These are phyloP conservation scores for Ophonus ardosiacus DNA, from an alignment of 2,888 invertebrate genomes.

Conservation along the genomic window DNA sequence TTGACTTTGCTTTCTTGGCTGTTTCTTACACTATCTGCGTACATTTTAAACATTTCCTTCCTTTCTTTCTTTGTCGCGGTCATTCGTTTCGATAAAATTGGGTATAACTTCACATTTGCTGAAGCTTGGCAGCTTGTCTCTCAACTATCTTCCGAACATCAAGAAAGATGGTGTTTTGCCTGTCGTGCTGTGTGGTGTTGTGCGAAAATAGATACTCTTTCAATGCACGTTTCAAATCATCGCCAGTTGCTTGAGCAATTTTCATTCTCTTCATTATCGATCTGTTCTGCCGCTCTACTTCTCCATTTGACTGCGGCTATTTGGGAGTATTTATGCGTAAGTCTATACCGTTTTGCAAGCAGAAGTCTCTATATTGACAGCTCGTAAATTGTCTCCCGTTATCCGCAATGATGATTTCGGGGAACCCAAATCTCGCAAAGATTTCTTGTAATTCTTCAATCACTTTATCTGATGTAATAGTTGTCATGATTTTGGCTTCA, in stretches of 20 bases:
- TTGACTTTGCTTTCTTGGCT: too few species aligned
- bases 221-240: too few species aligned
- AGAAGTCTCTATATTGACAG: not conserved
- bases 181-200: too few species aligned
- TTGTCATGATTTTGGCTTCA: conserved; percentile 48
- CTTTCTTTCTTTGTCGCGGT: too few species aligned
- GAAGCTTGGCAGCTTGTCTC: too few species aligned
- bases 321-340: not conserved
- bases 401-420: not conserved
- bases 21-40: too few species aligned
- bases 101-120: too few species aligned
- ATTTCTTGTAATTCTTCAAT: conserved; percentile 40
- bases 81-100: too few species aligned
- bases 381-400: conserved; percentile 14
- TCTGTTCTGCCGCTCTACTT: not conserved
- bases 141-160: too few species aligned
- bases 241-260: not conserved
- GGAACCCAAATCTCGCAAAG: conserved; percentile 35
- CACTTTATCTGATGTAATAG: conserved; percentile 22
- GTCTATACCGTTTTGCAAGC: not conserved
- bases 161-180: too few species aligned
- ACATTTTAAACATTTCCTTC: too few species aligned
- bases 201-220: too few species aligned
- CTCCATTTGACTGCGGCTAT: conserved; percentile 18
- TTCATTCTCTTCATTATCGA: not conserved